Percentiles rank a stretch among this genome's conserved stretches.
Evolutionary conservation across 2,888 invertebrate genomes (phyloP).

Genomic region (Epirrita christyi): DNA sequence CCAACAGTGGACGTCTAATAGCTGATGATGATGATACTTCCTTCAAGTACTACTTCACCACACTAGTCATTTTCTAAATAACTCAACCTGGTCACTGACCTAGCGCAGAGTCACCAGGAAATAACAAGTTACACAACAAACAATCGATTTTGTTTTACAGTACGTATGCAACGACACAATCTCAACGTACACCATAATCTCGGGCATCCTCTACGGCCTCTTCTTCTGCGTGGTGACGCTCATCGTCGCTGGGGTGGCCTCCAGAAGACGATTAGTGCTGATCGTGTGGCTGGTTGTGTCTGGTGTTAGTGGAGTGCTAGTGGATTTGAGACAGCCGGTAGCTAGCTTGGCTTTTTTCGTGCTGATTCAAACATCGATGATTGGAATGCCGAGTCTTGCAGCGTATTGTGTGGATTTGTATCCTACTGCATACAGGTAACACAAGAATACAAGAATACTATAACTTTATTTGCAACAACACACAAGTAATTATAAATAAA

Average conservation of each 20-base stretch:
- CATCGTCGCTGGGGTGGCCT: constrained; percentile 64
- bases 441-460: too few relatives aligned
- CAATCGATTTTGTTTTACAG: constrained; percentile 38
- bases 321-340: constrained; percentile 64
- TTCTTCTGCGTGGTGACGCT: constrained; percentile 83
- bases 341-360: constrained; percentile 57
- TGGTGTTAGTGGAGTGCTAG: constrained; percentile 78
- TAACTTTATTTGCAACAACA: too few relatives aligned
- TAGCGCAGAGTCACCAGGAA: too few relatives aligned
- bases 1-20: too few relatives aligned
- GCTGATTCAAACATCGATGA: constrained; percentile 50
- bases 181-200: constrained; percentile 82
- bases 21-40: too few relatives aligned
- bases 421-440: constrained; percentile 61
- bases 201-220: constrained; percentile 85
- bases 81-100: too few relatives aligned
- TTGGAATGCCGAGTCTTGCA: constrained; percentile 55
- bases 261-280: constrained; percentile 76
- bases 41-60: too few relatives aligned
- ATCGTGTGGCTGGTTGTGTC: constrained; percentile 71
- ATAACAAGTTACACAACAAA: too few relatives aligned
- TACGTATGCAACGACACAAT: constrained; percentile 70
- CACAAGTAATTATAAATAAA: too few relatives aligned
- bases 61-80: too few relatives aligned
- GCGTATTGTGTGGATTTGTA: constrained; percentile 65